Conservation (phyloP, 1,140 invertebrate genomes). For the Leptopilina boulardi region DNA sequence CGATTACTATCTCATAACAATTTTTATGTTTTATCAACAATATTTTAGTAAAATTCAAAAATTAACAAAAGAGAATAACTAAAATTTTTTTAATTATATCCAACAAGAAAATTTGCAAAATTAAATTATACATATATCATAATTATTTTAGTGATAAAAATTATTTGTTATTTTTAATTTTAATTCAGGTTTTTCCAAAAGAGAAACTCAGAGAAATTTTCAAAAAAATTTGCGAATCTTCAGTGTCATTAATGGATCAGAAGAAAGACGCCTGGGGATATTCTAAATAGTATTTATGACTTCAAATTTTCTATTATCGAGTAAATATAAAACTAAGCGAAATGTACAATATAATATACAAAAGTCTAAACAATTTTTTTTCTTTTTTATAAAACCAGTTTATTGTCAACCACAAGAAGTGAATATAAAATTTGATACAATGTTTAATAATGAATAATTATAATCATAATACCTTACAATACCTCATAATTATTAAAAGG, state of each 20-base stretch:
- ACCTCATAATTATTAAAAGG: constrained; percentile 54
- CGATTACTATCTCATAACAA: background rate
- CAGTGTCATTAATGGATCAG: constrained; percentile 83
- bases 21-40: background rate
- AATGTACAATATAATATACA: constrained; percentile 25
- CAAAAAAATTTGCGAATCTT: constrained; percentile 87
- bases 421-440: constrained; percentile 73
- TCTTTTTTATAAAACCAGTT: constrained; percentile 70
- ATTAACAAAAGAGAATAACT: no score
- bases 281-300: constrained; percentile 60
- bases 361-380: constrained; percentile 36
- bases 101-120: no score
- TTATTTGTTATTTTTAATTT: no score
- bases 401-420: constrained; percentile 72
- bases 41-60: no score
- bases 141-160: no score
- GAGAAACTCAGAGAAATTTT: constrained; percentile 86
- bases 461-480: constrained; percentile 57
- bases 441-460: constrained; percentile 69
- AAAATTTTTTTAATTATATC: no score
- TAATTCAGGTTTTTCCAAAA: constrained; percentile 82
- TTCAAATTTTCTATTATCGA: constrained; percentile 11
- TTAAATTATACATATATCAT: no score
- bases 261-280: constrained; percentile 85
- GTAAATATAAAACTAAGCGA: background rate